Base-by-base conservation (phyloP, 2,888 invertebrate genomes). In the Diplazon laetatorius region DNA sequence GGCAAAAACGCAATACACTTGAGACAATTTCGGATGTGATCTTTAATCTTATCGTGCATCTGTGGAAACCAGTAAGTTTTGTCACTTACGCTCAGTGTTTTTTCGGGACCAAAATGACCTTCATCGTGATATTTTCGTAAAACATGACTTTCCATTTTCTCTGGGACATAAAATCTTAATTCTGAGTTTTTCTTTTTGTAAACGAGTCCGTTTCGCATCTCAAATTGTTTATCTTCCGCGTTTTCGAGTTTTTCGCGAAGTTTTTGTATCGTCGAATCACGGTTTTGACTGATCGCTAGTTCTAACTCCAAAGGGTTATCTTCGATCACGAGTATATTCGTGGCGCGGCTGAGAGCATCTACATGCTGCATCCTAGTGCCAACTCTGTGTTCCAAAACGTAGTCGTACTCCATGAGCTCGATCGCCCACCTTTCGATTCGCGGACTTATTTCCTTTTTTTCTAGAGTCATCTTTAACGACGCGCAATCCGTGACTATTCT, bases 401-500 rank as follows among this genome's bases (percentile, higher is more conserved):
- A 87, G 62, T 84, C 81, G 78, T 68, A 82, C 77, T 83, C 82
- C 65, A 84, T 80, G 9, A 88, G 68, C 30, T 81, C 74, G 12
- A 85, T 50, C 44, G 80, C 74, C 89, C 88, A 88, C 44, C 87
- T 35, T 12, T 76, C 48, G 35, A 88, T 88, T 30, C 86, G 78
- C 0, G 86, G 83, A 74, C 84, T 84, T 22, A 88, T 76, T n/a
- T 87, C 84, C 66, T 82, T 37, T 73, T 85, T 87, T 14, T 72
- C 63, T 37, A 86, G 77, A 14, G 85, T 71, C 50, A 82, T 30
- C 55, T 78, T 80, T 1, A 87, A 39, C 30, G 82, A 78, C 74
- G 85, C 80, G 69, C 87, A 87, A 74, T 88, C 86, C 0, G 86
- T 87, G 4, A 86, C 69, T 14, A 87, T 85, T 72, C 79, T 85